Evolutionary conservation across 1,140 invertebrate species (phyloP).

Genomic region (Cotesia chilonis): DNA sequence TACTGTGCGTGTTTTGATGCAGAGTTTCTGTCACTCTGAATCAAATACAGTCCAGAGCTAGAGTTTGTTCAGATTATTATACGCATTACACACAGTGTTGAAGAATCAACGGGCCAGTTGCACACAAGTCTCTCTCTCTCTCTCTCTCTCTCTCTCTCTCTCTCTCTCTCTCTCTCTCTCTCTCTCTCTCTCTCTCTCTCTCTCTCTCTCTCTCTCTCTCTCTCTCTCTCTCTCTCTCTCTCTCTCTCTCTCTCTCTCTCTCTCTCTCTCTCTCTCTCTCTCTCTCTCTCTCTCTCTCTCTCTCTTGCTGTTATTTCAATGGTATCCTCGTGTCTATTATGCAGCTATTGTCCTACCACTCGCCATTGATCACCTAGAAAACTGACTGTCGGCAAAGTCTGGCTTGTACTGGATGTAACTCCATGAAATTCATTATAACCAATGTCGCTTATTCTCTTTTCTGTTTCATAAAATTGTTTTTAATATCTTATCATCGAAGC

Average conservation of each 20-base stretch:
- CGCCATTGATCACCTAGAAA: conserved; percentile 45
- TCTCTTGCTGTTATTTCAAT: conserved; percentile 5
- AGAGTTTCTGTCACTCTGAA: conserved; percentile 10
- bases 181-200: too few relatives aligned
- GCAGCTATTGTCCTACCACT: conserved; percentile 44
- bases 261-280: too few relatives aligned
- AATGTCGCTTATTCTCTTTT: conserved; percentile 23
- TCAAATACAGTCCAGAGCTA: not conserved
- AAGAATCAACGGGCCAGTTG: conserved; percentile 26
- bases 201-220: too few relatives aligned
- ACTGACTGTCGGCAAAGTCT: conserved; percentile 30
- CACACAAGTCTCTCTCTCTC: not conserved
- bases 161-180: too few relatives aligned
- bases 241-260: too few relatives aligned
- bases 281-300: too few relatives aligned
- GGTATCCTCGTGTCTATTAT: conserved; percentile 22
- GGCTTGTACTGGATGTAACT: conserved; percentile 23
- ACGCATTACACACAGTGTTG: not conserved
- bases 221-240: too few relatives aligned
- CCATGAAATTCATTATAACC: conserved; percentile 22
- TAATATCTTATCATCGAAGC: conserved; percentile 1
- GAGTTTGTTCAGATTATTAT: not conserved
- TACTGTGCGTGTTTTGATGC: conserved; percentile 16
- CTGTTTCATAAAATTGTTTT: conserved; percentile 26
- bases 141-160: too few relatives aligned